A percentile compares a stretch with the other conserved stretches of the same genome.
Conservation (phyloP, 1,140 invertebrate species). For the Conus betulinus region DNA sequence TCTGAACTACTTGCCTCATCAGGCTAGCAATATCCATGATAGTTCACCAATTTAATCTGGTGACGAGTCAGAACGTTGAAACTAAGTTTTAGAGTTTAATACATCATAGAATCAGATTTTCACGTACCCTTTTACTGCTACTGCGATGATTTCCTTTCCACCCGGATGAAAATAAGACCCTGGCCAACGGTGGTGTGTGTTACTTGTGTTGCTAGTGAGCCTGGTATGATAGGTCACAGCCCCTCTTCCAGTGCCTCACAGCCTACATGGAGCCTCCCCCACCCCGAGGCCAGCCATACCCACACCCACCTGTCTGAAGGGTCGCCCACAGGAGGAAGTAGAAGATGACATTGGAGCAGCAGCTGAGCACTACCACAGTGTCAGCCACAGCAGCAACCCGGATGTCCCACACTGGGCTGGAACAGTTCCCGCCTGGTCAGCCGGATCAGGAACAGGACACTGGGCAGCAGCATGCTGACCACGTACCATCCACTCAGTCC, state of each 20-base stretch:
- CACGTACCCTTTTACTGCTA: no score
- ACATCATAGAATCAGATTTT: no score
- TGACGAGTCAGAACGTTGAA: no score
- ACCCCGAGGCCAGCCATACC: neutral
- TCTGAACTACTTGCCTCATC: no score
- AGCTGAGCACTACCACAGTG: constrained; percentile 21
- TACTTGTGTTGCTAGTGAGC: neutral
- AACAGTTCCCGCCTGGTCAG: constrained; percentile 26
- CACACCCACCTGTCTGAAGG: neutral
- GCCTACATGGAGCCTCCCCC: neutral
- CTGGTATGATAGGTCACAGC: neutral
- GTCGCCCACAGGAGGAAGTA: constrained; percentile 38
- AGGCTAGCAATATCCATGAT: no score
- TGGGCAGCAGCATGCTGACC: constrained; percentile 30
- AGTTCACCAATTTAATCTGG: no score
- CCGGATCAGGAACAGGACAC: constrained; percentile 22
- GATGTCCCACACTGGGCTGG: constrained; percentile 18
- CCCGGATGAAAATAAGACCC: neutral
- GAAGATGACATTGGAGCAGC: constrained; percentile 26
- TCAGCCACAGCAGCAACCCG: constrained; percentile 31
- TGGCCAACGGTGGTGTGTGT: neutral
- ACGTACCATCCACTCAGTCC: constrained; percentile 27
- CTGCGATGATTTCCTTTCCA: no score
- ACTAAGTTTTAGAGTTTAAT: neutral
- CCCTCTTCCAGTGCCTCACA: neutral